Conservation (phyloP, 1,140 invertebrate species). For the Psilanteris sp. region DNA sequence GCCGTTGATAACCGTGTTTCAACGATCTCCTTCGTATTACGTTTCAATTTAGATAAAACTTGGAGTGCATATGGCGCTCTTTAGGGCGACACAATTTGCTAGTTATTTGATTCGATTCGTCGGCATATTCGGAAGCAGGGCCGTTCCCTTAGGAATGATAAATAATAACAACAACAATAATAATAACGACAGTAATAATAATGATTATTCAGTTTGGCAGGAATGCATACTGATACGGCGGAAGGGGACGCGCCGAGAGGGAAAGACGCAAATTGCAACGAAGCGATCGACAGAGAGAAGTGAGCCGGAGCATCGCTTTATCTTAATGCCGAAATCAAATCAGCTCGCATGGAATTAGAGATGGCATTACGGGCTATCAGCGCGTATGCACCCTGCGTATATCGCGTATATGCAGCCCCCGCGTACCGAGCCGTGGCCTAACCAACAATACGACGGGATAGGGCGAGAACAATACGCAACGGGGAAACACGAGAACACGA, state of each 20-base stretch:
- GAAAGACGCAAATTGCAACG: conserved; percentile 49
- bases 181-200: conserved; percentile 59
- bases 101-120: conserved; percentile 30
- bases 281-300: conserved; percentile 24
- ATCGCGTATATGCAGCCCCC: conserved; percentile 66
- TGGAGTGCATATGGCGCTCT: conserved; percentile 41
- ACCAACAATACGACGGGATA: conserved; percentile 72
- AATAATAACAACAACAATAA: conserved; percentile 52
- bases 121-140: conserved; percentile 21
- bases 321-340: conserved; percentile 80
- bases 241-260: neutral
- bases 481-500: conserved; percentile 70
- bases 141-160: conserved; percentile 46
- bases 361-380: conserved; percentile 79
- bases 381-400: conserved; percentile 75
- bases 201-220: conserved; percentile 57
- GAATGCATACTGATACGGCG: conserved; percentile 35
- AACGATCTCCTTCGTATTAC: conserved; percentile 20
- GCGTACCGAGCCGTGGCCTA: conserved; percentile 65
- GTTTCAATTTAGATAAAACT: conserved; percentile 60
- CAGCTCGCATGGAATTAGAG: conserved; percentile 79
- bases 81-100: conserved; percentile 46
- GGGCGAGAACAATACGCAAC: conserved; percentile 76
- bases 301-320: conserved; percentile 70
- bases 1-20: conserved; percentile 19